Evolutionary conservation across 2,113 vertebrate species (phyloP).

Genomic region (Phylloscopus whistleri): DNA sequence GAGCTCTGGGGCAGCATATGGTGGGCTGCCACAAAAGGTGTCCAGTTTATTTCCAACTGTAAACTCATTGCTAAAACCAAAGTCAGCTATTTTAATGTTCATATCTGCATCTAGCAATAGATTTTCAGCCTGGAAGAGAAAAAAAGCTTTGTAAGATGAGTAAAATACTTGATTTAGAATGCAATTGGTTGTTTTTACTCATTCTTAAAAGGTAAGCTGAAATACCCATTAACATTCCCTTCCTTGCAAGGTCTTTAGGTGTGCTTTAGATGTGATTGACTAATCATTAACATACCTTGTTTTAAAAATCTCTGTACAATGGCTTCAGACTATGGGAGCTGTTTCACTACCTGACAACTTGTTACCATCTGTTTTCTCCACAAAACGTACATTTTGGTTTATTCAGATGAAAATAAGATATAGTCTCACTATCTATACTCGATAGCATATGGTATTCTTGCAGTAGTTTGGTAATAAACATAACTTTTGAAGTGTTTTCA

Average conservation of each 20-base stretch:
- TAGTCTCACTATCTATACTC: neutral
- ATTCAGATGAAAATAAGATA: neutral
- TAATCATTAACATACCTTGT: neutral
- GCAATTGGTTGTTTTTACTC: neutral
- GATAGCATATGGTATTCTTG: neutral
- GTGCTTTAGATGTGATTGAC: neutral
- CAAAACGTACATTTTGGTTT: neutral
- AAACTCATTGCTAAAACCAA: slow-evolving; percentile 99
- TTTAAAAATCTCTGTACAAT: neutral
- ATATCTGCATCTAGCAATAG: slow-evolving; percentile 96
- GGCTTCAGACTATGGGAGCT: neutral
- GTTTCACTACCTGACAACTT: neutral
- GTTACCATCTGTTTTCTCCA: neutral
- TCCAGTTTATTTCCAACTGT: slow-evolving; percentile 97
- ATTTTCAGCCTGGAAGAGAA: slow-evolving; percentile 91
- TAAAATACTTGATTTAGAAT: neutral
- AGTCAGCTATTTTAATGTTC: slow-evolving; percentile 99
- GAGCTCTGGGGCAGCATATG: slow-evolving; percentile 95
- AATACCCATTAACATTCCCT: neutral
- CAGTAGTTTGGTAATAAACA: neutral
- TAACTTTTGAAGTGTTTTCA: neutral
- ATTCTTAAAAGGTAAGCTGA: neutral
- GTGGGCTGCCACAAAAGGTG: slow-evolving; percentile 97
- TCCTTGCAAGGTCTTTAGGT: neutral
- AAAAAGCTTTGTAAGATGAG: slow-evolving; percentile 34